Evolutionary conservation across 2,797 vertebrate genomes (phyloP).

Genomic region (Vireo griseus): DNA sequence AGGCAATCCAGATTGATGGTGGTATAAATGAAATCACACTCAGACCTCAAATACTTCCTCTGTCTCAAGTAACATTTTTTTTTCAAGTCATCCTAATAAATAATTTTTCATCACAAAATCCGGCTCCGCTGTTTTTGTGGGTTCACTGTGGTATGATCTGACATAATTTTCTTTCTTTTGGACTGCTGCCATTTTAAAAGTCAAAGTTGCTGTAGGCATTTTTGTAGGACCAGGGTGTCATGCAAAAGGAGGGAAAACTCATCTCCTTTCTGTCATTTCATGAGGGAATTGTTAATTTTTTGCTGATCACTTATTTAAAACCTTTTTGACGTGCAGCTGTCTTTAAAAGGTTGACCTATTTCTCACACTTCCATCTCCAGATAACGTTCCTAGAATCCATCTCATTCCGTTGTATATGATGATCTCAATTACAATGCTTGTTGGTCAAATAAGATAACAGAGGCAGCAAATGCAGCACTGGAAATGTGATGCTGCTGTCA

Average conservation of each 20-base stretch:
- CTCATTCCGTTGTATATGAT: neutral
- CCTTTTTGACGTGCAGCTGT: neutral
- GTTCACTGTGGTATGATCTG: neutral
- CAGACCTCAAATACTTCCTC: neutral
- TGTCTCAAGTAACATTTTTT: neutral
- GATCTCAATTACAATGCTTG: neutral
- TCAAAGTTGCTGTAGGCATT: neutral
- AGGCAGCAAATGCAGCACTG: neutral
- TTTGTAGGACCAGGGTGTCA: neutral
- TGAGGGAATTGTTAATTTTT: neutral
- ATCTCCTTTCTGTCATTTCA: neutral
- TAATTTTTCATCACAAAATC: neutral
- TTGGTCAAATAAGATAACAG: neutral
- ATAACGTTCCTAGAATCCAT: neutral
- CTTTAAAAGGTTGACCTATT: neutral
- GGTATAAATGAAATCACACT: neutral
- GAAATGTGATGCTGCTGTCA: neutral
- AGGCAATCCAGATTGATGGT: neutral
- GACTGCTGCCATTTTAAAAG: neutral
- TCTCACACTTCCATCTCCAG: neutral
- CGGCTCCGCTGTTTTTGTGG: neutral
- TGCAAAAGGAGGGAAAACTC: neutral
- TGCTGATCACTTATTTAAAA: neutral
- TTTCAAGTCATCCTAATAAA: neutral
- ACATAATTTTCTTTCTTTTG: neutral